Percentiles rank a stretch among this genome's conserved stretches.
Conservation (phyloP, 2,113 vertebrate species). For the Antechinus flavipes region DNA sequence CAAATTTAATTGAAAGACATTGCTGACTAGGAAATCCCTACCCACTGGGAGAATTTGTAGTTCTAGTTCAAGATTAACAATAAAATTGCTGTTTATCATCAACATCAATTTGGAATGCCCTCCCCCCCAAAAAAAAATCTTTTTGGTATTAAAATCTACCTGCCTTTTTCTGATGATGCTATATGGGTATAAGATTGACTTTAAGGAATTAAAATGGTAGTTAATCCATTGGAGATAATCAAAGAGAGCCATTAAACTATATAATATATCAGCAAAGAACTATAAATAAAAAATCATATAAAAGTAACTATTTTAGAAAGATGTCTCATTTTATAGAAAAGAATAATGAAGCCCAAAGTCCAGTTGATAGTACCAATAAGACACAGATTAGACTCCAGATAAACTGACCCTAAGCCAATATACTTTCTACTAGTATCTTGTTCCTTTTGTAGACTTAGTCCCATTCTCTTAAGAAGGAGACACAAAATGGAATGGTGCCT, state of each 20-base stretch:
- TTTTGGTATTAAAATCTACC: background rate
- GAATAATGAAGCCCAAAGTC: no score
- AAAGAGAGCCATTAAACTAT: no score
- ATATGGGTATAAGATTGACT: background rate
- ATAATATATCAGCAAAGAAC: no score
- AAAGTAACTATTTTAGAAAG: no score
- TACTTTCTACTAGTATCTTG: background rate
- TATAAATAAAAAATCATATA: no score
- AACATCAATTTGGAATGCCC: background rate
- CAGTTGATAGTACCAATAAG: background rate
- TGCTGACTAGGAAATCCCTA: background rate
- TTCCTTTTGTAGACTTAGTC: background rate
- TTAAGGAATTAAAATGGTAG: background rate
- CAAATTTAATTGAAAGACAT: background rate
- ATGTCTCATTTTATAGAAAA: no score
- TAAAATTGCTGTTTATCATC: background rate
- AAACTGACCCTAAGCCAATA: no score
- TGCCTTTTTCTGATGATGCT: background rate
- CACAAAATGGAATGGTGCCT: background rate
- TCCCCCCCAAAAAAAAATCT: background rate
- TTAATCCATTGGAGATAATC: background rate
- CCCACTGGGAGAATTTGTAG: background rate
- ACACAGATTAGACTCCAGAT: no score
- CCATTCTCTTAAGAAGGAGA: background rate
- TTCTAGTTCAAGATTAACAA: background rate